Conservation (phyloP, 2,113 vertebrate genomes). For the Neolamprologus toae region DNA sequence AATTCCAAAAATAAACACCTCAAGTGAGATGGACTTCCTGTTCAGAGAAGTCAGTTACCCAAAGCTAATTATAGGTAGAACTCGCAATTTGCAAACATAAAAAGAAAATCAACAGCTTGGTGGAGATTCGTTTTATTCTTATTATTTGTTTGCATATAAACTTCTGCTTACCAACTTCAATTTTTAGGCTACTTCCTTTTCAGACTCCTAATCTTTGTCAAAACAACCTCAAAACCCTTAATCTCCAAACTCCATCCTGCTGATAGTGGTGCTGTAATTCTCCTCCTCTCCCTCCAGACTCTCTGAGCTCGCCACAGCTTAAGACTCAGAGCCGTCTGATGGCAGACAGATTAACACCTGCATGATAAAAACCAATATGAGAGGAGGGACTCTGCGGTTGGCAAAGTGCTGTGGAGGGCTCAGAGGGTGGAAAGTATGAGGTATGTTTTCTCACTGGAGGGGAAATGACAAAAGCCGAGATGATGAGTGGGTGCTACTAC, state of each 20-base stretch:
- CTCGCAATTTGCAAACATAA: not conserved
- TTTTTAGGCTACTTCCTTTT: not conserved
- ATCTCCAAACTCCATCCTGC: not conserved
- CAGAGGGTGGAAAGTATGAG: conserved; percentile 46
- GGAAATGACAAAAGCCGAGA: conserved; percentile 38
- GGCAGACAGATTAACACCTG: conserved; percentile 46
- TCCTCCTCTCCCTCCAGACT: not conserved
- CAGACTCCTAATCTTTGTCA: not conserved
- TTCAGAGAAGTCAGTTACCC: not conserved
- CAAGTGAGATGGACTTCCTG: not conserved
- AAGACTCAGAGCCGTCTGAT: not conserved
- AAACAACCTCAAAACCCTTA: not conserved
- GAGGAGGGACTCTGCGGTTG: not conserved
- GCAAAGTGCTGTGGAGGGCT: not conserved
- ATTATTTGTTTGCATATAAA: not conserved
- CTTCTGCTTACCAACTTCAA: not conserved
- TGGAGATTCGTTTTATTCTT: not conserved
- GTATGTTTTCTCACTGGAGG: not conserved
- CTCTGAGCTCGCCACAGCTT: not conserved
- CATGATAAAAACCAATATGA: conserved; percentile 1
- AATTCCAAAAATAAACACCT: not conserved
- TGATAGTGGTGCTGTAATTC: not conserved
- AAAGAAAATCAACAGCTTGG: not conserved
- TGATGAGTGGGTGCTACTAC: conserved; percentile 38
- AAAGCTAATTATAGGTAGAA: not conserved